These are phyloP conservation scores for Todiramphus saurophagus DNA, from an alignment of 2,113 vertebrate genomes.

Conservation along the genomic window DNA sequence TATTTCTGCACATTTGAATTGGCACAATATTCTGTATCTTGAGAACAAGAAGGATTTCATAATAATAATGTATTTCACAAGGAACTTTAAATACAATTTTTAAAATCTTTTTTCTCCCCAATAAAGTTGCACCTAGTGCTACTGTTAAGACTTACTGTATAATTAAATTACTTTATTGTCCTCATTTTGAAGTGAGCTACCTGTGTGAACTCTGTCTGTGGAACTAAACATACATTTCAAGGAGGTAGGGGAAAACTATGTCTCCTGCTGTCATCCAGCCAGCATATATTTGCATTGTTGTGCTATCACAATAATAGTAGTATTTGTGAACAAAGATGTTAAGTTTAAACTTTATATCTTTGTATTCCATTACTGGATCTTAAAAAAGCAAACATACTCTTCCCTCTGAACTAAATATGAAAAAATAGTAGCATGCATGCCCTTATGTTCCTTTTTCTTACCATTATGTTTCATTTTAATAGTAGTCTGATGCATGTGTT, in stretches of 20 bases:
- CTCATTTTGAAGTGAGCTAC: neutral
- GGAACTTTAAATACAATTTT: conserved; percentile 62
- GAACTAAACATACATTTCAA: neutral
- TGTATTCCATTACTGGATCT: neutral
- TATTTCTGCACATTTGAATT: conserved; percentile 68
- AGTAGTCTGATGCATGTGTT: neutral
- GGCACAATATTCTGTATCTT: conserved; percentile 40
- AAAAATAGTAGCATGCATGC: neutral
- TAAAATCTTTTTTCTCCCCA: neutral
- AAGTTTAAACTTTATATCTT: neutral
- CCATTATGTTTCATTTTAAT: neutral
- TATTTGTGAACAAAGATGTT: neutral
- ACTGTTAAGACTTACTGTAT: neutral
- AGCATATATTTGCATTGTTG: neutral
- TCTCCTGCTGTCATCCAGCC: neutral
- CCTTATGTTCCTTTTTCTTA: neutral
- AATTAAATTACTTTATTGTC: neutral
- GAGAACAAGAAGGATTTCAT: conserved; percentile 63
- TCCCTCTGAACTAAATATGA: neutral
- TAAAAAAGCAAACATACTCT: neutral
- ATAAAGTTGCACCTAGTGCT: neutral
- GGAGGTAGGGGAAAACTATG: neutral
- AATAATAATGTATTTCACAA: conserved; percentile 68
- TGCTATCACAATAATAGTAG: neutral
- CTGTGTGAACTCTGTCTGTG: neutral